These are phyloP conservation scores for Helostoma temminkii DNA, from an alignment of 2,797 vertebrate genomes.

Conservation along the genomic window DNA sequence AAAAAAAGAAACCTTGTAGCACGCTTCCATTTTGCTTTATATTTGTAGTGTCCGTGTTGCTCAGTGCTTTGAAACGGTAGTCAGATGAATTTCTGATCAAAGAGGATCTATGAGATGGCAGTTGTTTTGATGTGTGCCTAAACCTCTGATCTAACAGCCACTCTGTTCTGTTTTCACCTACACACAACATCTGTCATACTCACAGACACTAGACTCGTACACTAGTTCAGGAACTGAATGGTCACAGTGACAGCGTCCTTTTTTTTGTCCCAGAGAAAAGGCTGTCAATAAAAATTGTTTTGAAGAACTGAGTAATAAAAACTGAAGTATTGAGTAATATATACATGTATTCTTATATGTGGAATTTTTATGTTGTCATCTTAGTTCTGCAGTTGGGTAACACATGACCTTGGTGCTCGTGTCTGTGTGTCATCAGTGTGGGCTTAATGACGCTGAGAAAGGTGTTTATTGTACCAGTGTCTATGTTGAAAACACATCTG, in stretches of 20 bases:
- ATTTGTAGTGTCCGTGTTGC: not conserved
- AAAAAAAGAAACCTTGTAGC: conserved; percentile 6
- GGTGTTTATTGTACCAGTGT: not conserved
- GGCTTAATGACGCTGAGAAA: not conserved
- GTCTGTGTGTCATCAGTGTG: not conserved
- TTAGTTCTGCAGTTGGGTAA: not conserved
- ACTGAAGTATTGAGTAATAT: not conserved
- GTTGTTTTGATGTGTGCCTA: conserved; percentile 66
- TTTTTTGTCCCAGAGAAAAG: not conserved
- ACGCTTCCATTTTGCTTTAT: conserved; percentile 26
- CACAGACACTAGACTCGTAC: conserved; percentile 7
- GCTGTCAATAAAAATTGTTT: not conserved
- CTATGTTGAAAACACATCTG: not conserved
- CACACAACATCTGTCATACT: conserved; percentile 28
- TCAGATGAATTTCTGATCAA: conserved; percentile 63
- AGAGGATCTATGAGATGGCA: conserved; percentile 51
- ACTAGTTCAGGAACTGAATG: not conserved
- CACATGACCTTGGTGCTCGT: not conserved
- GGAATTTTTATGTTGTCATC: not conserved
- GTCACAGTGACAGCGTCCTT: conserved; percentile 9
- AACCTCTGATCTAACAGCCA: conserved; percentile 57
- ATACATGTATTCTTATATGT: not conserved
- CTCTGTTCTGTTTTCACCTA: conserved; percentile 51
- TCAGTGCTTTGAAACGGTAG: conserved; percentile 40
- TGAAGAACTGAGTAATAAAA: not conserved